Percentiles rank a stretch among this genome's conserved stretches.
Evolutionary conservation across 2,797 vertebrate species (phyloP).

Genomic region (Esox masquinongy): DNA sequence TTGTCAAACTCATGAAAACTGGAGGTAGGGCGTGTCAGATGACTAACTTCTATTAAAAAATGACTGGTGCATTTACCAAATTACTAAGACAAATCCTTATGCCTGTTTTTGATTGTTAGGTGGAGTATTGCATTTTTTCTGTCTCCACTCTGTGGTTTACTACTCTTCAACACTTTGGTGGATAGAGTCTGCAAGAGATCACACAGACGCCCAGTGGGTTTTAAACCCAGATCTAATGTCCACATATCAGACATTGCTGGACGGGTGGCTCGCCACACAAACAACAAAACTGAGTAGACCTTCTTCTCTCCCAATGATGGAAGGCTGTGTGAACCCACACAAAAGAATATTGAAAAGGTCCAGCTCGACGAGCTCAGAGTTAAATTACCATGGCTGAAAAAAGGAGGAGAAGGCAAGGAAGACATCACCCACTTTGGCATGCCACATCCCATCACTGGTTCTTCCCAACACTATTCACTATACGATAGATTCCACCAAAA

Average conservation of each 20-base stretch:
- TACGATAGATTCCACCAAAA: slow-evolving; percentile 34
- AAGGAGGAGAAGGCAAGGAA: background rate
- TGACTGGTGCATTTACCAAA: background rate
- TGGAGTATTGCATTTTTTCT: slow-evolving; percentile 20
- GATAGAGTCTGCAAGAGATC: slow-evolving; percentile 9
- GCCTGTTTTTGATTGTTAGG: slow-evolving; percentile 8
- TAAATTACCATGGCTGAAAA: background rate
- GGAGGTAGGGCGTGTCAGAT: slow-evolving; percentile 9
- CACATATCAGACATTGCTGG: slow-evolving; percentile 8
- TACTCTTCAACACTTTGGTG: slow-evolving; percentile 12
- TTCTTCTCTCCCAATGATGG: background rate
- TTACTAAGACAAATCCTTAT: background rate
- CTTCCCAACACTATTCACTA: slow-evolving; percentile 18
- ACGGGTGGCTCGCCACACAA: slow-evolving; percentile 8
- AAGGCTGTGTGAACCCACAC: background rate
- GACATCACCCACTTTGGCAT: background rate
- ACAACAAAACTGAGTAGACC: background rate
- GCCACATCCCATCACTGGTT: slow-evolving; percentile 22
- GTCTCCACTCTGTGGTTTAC: slow-evolving; percentile 21
- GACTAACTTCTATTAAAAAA: background rate
- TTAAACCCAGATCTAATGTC: background rate
- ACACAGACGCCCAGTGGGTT: slow-evolving; percentile 1
- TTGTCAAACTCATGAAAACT: slow-evolving; percentile 21
- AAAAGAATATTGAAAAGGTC: background rate
- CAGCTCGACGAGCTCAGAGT: background rate